Evolutionary conservation across 30 jellyfish, hydroid and myxozoan genomes (phyloP).

Genomic region (Pseudorhiza aurosa): DNA sequence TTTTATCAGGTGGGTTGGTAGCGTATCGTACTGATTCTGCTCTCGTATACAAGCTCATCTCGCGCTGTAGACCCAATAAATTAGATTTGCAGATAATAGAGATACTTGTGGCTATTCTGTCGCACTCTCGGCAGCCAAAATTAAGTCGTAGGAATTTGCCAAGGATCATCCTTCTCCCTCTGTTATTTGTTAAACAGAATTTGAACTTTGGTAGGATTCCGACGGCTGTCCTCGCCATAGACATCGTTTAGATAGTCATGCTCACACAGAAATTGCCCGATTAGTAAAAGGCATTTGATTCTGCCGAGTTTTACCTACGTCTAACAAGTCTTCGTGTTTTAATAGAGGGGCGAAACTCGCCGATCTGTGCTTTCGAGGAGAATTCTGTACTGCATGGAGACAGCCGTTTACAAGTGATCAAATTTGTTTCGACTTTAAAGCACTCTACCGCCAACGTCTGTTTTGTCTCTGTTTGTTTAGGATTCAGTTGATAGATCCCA

Average conservation of each 20-base stretch:
- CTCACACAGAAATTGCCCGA: constrained; percentile 1
- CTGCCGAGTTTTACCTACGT: neutral
- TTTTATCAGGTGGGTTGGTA: too few species aligned
- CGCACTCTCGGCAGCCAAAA: constrained; percentile 45
- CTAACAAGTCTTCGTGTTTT: too few species aligned
- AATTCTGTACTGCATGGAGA: neutral
- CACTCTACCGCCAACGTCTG: neutral
- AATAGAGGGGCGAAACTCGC: too few species aligned
- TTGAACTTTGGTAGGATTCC: constrained; percentile 45
- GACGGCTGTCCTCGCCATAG: constrained; percentile 13
- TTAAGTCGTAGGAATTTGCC: constrained; percentile 50
- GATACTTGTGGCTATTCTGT: constrained; percentile 40
- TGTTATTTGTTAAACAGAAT: constrained; percentile 43
- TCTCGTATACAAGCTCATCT: neutral
- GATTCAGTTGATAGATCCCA: too few species aligned
- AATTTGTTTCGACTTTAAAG: neutral
- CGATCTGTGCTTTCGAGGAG: too few species aligned
- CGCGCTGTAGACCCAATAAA: constrained; percentile 8
- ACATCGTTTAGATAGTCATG: neutral
- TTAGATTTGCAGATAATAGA: constrained; percentile 32
- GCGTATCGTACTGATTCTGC: too few species aligned
- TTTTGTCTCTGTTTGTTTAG: too few species aligned
- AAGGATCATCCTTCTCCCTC: constrained; percentile 41
- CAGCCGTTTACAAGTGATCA: neutral
- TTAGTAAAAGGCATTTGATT: neutral